Conservation (phyloP, 2,888 invertebrate species). For the Nemapogon koenigi region DNA sequence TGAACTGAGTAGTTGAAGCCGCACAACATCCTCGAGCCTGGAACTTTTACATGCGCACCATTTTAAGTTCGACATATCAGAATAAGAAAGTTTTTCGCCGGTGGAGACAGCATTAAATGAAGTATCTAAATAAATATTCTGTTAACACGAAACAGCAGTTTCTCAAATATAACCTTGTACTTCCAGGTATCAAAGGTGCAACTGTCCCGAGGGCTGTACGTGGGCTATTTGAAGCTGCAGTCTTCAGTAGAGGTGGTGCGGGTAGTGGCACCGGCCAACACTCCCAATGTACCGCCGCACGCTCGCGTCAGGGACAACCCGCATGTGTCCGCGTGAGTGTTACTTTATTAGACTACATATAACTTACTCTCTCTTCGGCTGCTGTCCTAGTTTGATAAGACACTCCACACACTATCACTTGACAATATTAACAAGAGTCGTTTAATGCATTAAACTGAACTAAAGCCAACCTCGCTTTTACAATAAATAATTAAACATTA, state of each 20-base stretch:
- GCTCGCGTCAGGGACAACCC: slow-evolving; percentile 93
- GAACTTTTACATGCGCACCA: too few species aligned
- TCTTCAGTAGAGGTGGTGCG: slow-evolving; percentile 95
- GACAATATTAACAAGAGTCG: not conserved
- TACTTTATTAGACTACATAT: too few species aligned
- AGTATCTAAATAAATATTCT: too few species aligned
- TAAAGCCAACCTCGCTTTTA: not conserved
- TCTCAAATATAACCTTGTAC: too few species aligned
- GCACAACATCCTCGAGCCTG: too few species aligned
- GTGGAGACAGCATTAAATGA: too few species aligned
- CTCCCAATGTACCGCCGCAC: slow-evolving; percentile 95
- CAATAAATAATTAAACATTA: not conserved
- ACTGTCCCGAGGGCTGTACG: slow-evolving; percentile 86
- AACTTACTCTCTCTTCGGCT: too few species aligned
- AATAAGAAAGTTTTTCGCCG: too few species aligned
- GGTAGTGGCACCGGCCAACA: slow-evolving; percentile 89
- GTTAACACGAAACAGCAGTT: too few species aligned
- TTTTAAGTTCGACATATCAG: too few species aligned
- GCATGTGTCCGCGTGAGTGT: slow-evolving; percentile 89
- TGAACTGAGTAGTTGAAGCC: too few species aligned
- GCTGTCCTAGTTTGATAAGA: too few species aligned
- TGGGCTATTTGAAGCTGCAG: slow-evolving; percentile 96
- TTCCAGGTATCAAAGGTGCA: slow-evolving; percentile 84
- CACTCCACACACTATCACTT: not conserved
- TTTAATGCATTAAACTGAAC: not conserved